phyloP scores from a whole-genome alignment of 2,113 vertebrate species.

The Lichenostomus cassidix region DNA sequence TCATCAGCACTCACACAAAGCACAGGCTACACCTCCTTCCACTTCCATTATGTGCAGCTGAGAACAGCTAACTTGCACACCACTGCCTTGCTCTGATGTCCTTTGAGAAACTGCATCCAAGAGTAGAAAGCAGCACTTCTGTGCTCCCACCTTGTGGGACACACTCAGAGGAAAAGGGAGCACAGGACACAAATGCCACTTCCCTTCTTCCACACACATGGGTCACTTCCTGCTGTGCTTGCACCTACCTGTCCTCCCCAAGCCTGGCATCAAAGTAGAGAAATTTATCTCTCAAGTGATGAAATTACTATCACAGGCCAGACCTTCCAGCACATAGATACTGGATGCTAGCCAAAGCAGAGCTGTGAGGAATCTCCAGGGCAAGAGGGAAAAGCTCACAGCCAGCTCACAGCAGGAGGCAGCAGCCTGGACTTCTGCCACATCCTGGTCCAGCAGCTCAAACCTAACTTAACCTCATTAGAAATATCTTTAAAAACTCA shows the following conservation, averaged over 20 bases:
- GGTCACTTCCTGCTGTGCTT: background rate
- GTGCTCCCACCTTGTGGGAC: background rate
- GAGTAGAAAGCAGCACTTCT: background rate
- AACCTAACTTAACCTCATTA: background rate
- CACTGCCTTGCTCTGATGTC: background rate
- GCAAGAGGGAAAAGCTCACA: background rate
- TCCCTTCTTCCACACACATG: background rate
- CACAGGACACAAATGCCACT: background rate
- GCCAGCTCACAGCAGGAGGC: background rate
- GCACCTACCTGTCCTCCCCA: background rate
- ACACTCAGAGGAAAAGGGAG: background rate
- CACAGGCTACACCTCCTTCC: background rate
- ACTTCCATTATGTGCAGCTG: background rate
- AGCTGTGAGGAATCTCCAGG: background rate
- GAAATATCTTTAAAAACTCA: background rate
- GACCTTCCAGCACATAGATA: background rate
- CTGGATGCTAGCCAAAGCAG: background rate
- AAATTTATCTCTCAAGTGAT: background rate
- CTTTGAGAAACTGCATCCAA: background rate
- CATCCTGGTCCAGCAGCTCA: background rate
- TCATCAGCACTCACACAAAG: background rate
- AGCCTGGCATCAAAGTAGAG: background rate
- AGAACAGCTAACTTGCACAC: background rate
- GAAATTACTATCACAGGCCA: accelerated
- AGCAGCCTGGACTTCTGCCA: background rate